Conservation (phyloP, 2,888 invertebrate genomes). For the Troglohyphantes excavatus region DNA sequence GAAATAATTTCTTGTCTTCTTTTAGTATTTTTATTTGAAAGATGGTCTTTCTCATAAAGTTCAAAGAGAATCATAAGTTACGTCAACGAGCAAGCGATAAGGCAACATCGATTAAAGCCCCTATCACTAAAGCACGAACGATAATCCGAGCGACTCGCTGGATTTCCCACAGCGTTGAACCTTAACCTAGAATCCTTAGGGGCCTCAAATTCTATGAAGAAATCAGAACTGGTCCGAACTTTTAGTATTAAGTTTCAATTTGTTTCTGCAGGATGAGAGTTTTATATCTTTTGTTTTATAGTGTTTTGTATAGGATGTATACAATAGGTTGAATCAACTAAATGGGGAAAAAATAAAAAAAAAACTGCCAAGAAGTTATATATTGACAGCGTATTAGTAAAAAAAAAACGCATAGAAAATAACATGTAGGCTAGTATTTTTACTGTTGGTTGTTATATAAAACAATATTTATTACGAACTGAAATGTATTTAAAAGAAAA, state of each 20-base stretch:
- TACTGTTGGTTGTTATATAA: no score
- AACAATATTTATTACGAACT: no score
- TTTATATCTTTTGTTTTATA: no score
- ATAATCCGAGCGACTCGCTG: not conserved
- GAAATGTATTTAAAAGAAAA: no score
- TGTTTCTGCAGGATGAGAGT: not conserved
- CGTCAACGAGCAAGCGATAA: slow-evolving; percentile 35
- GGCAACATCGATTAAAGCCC: slow-evolving; percentile 23
- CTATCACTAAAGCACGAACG: slow-evolving; percentile 22
- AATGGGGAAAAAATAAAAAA: no score
- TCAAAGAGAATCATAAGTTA: slow-evolving; percentile 51
- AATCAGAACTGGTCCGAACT: slow-evolving; percentile 23
- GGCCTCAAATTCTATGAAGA: slow-evolving; percentile 45
- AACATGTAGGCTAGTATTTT: no score
- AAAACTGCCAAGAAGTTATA: no score
- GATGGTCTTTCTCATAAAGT: slow-evolving; percentile 28
- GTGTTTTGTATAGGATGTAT: no score
- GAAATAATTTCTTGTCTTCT: slow-evolving; percentile 10
- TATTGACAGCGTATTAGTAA: no score
- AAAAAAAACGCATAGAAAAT: no score
- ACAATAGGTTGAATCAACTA: no score
- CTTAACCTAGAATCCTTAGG: slow-evolving; percentile 35
- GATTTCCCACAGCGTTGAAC: slow-evolving; percentile 23
- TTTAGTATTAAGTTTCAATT: not conserved
- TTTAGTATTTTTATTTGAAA: not conserved